Base-by-base conservation (phyloP, 2,113 vertebrate species). In the Bubo scandiacus region DNA sequence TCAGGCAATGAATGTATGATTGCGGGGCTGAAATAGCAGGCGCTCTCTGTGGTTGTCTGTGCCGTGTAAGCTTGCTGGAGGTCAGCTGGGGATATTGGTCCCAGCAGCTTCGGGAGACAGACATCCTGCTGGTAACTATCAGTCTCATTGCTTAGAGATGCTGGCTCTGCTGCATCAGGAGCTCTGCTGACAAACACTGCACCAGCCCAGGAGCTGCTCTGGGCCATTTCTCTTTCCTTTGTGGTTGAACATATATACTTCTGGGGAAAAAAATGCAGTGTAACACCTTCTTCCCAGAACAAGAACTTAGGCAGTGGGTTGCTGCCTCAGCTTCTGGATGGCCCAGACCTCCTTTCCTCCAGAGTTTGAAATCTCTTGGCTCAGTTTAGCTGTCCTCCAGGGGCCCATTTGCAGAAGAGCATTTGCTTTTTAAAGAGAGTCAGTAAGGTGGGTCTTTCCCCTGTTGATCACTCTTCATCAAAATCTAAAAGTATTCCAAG, bases 31-130 rank as follows among this genome's bases (percentile, higher is more conserved):
- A 70, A 90, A 70, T 57, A 81, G 93, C 95, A 77, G 88, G 73
- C 73, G 0, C 67, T 82, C 30, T 42, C 91, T 95, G 95, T 83
- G 96, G 96, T 86, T 86, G 86, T 72, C 86, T 89, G 85, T 95
- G 88, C 88, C 23, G 9, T 73, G 38, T 25, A 32, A 86, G 57
- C 58, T 95, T 62, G 40, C 71, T 87, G 88, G 27, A 96, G 95
- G 96, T 96, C 96, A 96, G 75, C 82, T 95, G 95, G 92, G 94
- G 96, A 96, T 90, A 86, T 55, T 42, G 73, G 79, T 93, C 83
- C 71, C 3, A 55, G 85, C 22, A 45, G 90, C 81, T 70, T 2
- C 8, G 7, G 79, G 90, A 95, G 72, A 22, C 77, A 51, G 54
- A 70, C 15, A 5, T 45, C 49, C 92, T 95, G 78, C 75, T 94